Base-by-base conservation (phyloP, 1,140 invertebrate species). In the Steinernema khuongi region DNA sequence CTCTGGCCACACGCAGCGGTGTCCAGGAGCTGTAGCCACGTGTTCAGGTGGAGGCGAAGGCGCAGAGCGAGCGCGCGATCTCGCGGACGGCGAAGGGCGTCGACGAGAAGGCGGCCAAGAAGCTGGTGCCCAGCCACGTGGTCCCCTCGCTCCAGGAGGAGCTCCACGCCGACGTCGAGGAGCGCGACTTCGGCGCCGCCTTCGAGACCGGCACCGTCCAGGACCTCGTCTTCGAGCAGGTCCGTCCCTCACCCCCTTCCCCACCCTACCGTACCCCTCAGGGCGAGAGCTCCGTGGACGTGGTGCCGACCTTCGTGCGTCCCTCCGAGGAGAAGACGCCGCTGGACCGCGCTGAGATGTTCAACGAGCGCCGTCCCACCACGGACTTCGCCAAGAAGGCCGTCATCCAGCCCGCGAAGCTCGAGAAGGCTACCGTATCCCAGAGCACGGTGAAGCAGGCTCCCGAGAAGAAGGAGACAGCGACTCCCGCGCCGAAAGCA, bases 341-440 rank as follows among this genome's bases (percentile, higher is more conserved):
- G 31, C 31, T 67, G 68, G 29, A 73, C 26, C 71, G 72, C 17
- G 1, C 36, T 4, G 36, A 31, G n/a, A 36, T 67, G 50, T 74
- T 50, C 31, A 74, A 44, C 18, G 67, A 72, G 33, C 60, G 68
- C 22, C 77, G 81, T 41, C 79, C 80, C 28, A 32, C 66, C 1
- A 81, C 78, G 0, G 80, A 83, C 69, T 81, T 81, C 71, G 80
- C 80, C 1, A 73, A 73, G 28, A 81, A 81, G 71, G 79, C 80
- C 1, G 79, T 81, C 14, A 77, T 81, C 32, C 81, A 81, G 44
- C 76, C 80, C 30, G 67, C 76, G 41, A 77, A 76, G 41, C 17
- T 71, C 31, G 79, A 80, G 43, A 78, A 77, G 67, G 77, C 60
- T 18, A 66, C 7, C 7, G 30, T 31, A 31, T 69, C 30, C n/a